A percentile compares a stretch with the other conserved stretches of the same genome.
These are phyloP conservation scores for Calameuta pallipes DNA, from an alignment of 2,888 invertebrate genomes.

Conservation along the genomic window DNA sequence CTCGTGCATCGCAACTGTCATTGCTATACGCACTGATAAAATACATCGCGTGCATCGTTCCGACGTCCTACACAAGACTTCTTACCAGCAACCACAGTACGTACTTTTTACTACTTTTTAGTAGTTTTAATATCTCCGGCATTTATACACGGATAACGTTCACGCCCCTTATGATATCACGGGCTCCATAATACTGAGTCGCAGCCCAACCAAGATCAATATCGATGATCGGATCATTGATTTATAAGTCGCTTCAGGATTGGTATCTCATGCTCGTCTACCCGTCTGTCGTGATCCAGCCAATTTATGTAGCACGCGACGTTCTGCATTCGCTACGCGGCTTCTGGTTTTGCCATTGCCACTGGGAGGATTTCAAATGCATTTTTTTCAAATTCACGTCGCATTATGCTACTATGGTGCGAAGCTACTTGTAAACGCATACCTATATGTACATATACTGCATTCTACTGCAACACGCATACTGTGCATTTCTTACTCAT, in stretches of 20 bases:
- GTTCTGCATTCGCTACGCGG: constrained; percentile 40
- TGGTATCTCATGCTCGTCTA: constrained; percentile 41
- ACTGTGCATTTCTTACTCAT: neutral
- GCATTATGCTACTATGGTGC: neutral
- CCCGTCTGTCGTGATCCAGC: constrained; percentile 39
- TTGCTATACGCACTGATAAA: constrained; percentile 1
- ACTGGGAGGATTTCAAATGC: neutral
- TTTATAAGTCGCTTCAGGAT: constrained; percentile 48
- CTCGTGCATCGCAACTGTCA: neutral
- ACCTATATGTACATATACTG: neutral
- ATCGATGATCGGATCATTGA: constrained; percentile 46
- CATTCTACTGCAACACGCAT: neutral
- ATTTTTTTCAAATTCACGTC: neutral
- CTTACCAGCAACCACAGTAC: neutral
- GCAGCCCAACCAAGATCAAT: constrained; percentile 34
- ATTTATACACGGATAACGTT: neutral
- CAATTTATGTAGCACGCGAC: constrained; percentile 56
- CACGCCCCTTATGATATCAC: neutral
- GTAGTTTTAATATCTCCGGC: neutral
- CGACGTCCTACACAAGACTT: constrained; percentile 1
- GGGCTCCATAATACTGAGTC: constrained; percentile 2
- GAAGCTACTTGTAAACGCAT: neutral
- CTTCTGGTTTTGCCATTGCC: constrained; percentile 46
- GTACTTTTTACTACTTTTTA: neutral
- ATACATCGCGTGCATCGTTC: constrained; percentile 7